Conservation (phyloP, 2,113 vertebrate species). For the Cyanoliseus patagonus region DNA sequence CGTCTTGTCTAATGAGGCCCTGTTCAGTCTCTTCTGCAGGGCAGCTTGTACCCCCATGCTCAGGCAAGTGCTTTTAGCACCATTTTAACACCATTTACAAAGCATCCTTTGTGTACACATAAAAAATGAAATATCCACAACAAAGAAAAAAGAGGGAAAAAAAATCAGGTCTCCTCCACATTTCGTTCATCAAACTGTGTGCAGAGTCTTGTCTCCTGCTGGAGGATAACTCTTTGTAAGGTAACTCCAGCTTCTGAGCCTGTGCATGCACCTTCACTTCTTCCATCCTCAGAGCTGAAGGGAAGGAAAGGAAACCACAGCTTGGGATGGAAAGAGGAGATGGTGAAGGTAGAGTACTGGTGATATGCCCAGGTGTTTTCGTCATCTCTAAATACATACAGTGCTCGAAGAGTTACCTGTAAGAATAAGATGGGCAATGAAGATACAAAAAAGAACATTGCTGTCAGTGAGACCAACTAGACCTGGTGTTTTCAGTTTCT, state of each 20-base stretch:
- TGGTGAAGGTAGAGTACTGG: background rate
- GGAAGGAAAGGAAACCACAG: background rate
- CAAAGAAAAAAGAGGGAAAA: background rate
- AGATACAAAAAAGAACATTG: background rate
- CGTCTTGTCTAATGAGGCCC: background rate
- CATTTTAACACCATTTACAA: background rate
- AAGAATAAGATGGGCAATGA: background rate
- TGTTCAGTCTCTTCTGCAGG: background rate
- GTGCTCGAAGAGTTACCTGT: background rate
- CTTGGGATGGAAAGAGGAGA: background rate
- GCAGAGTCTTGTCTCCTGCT: background rate
- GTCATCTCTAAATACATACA: background rate
- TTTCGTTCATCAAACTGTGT: background rate
- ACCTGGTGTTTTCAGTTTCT: background rate
- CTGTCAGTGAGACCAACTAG: background rate
- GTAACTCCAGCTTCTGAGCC: background rate
- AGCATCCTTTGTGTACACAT: background rate
- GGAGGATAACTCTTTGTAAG: background rate
- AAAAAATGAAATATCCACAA: background rate
- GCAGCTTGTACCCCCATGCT: background rate
- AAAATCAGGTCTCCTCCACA: background rate
- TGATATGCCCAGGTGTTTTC: background rate
- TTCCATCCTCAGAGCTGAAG: background rate
- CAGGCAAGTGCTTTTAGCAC: background rate
- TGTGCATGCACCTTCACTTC: rapidly evolving